Percentiles rank a stretch among this genome's conserved stretches.
phyloP scores from a whole-genome alignment of 1,140 invertebrate species.

The Uloborus diversus region DNA sequence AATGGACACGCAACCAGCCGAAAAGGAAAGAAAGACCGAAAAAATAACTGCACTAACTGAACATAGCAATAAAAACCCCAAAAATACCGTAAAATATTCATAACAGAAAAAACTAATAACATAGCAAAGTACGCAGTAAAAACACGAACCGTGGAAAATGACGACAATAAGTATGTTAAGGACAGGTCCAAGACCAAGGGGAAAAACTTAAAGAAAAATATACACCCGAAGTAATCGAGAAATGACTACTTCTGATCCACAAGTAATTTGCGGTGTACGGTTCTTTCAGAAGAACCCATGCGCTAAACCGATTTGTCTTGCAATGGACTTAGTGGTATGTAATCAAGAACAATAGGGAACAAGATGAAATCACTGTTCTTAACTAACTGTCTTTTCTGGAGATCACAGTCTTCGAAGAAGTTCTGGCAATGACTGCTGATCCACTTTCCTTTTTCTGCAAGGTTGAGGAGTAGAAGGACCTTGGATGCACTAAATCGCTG shows the following conservation, averaged over 20 bases:
- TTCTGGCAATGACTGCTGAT: no score
- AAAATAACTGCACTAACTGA: no score
- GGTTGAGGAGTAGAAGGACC: background rate
- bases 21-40: no score
- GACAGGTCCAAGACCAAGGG: no score
- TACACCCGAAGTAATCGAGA: slow-evolving; percentile 44
- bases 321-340: slow-evolving; percentile 32
- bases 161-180: no score
- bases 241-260: slow-evolving; percentile 29
- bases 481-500: background rate
- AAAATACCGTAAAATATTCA: slow-evolving; percentile 15
- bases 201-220: no score
- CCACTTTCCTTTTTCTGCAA: background rate
- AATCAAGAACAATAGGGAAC: slow-evolving; percentile 50
- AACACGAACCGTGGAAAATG: no score
- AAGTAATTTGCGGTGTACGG: slow-evolving; percentile 39
- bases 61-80: background rate
- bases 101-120: background rate
- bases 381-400: slow-evolving; percentile 20
- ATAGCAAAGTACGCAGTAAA: background rate
- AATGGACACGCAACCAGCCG: no score
- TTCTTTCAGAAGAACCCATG: background rate
- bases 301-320: slow-evolving; percentile 34
- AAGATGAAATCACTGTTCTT: slow-evolving; percentile 31
- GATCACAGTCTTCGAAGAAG: slow-evolving; percentile 27